Base-by-base conservation (phyloP, 1,140 invertebrate genomes). In the Drosophila micromelanica region DNA sequence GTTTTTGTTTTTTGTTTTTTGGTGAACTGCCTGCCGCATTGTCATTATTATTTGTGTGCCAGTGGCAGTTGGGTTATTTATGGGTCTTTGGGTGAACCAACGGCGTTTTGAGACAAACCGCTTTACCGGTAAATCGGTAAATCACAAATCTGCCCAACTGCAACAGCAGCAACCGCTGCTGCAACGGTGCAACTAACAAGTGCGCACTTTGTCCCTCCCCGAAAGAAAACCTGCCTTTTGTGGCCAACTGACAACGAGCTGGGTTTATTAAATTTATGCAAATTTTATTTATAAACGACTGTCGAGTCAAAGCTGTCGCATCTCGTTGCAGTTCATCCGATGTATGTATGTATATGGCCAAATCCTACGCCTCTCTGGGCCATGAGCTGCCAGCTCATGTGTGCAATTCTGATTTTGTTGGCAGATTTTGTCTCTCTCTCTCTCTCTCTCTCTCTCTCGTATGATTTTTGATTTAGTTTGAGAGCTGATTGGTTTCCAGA, bases 191-290 rank as follows among this genome's bases (percentile, higher is more conserved):
- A 59, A 74, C 73, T 76, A 78, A 78, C 76, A 78, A 78, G 76
- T 78, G 76, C 67, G 62, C 63, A 61, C 38, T 71, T 71, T 42
- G 45, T 17, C 17, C 17, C 1, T 2, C 17, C n/a, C 45, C 45
- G 20, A 9, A 17, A 23, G 32, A 52, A 59, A 63, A 62, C 60
- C 60, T 69, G 65, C 78, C 78, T 80, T 78, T 80, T 80, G 72
- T 80, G 78, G 75, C 20, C 73, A 45, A 45, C 75, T 69, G 80
- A 73, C 78, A 76, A 86, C 67, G 68, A 75, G 72, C 35, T 76
- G 72, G 84, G 84, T 87, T 87, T 87, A 87, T 87, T 87, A 89
- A 87, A 87, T 87, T 87, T 87, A 87, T 87, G 84, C 84, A 87
- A 87, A 87, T 87, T 87, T 87, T 87, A 87, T 87, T 87, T 87